These are phyloP conservation scores for Phaetusa simplex DNA, from an alignment of 2,113 vertebrate genomes.

Conservation along the genomic window DNA sequence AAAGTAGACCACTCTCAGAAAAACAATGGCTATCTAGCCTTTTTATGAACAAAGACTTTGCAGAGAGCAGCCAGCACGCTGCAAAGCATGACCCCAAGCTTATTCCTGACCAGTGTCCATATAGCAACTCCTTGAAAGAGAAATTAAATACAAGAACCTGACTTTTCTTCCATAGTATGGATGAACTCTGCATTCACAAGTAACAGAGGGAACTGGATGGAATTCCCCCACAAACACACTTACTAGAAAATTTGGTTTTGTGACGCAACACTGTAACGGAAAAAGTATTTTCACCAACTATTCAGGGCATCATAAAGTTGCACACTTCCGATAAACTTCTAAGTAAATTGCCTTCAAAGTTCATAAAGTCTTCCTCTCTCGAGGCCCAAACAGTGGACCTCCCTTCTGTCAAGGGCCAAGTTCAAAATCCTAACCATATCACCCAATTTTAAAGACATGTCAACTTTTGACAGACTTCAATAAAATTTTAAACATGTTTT, in stretches of 20 bases:
- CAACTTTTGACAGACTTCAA: background rate
- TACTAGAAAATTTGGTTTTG: background rate
- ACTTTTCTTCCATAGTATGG: background rate
- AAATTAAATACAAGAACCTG: background rate
- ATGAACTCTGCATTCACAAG: background rate
- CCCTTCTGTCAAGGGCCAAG: background rate
- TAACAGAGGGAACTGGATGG: background rate
- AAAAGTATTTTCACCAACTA: background rate
- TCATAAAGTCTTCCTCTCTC: background rate
- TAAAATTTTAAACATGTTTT: background rate
- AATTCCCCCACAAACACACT: background rate
- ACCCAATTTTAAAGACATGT: background rate
- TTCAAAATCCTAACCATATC: background rate
- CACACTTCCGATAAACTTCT: background rate
- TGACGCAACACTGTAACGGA: background rate
- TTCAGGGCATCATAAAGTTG: background rate
- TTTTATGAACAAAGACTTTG: fast-evolving
- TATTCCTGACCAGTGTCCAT: background rate
- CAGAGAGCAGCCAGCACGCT: background rate
- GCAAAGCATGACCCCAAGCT: background rate
- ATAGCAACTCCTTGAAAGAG: background rate
- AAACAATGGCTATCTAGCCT: background rate
- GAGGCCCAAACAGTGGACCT: background rate
- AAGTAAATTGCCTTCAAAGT: background rate
- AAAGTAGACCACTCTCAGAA: background rate